Evolutionary conservation across 2,113 vertebrate species (phyloP), one percentile per base, ranked within the genome.

Genomic region (Campylomormyrus tamandua): DNA sequence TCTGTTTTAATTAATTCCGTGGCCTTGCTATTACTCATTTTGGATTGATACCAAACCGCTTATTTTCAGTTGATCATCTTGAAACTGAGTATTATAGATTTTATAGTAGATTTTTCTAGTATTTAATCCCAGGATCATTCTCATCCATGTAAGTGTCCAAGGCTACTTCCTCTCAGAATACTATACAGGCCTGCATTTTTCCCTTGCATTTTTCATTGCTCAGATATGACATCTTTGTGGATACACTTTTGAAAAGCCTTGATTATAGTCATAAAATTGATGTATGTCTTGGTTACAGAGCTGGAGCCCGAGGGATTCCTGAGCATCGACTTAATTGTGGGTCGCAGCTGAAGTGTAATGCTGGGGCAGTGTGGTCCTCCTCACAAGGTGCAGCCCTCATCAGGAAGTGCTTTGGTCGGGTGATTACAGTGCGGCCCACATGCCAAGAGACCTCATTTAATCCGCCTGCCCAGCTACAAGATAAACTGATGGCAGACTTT

Each of bases 371-470:
- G 17, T 39, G 2, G 4, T 1, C 66, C 31, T 11, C 13, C 10
- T 87, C 15, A 17, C 3, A 83, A 87, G 58, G 42, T n/a, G 15
- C 39, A 58, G 10, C 7, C 77, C 50, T 15, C 87, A 53, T 84
- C 70, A 90, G 87, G 70, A 90, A 39, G 87, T 62, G 50, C 74
- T 88, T 88, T 66, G 74, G 50, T 90, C 19, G 74, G 90, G 35
- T 90, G 87, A 83, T 88, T 84, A 80, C 24, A 88, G 52, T 85
- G 74, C 1, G 31, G 66, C 46, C 21, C 17, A 46, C 24, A 87
- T 52, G 56, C 80, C 74, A 27, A 39, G 21, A 53, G n/a, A 39
- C 49, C 48, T 87, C 48, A 39, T 48, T 88, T 85, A 90, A 83
- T 88, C 21, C 66, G 83, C 5, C 50, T 88, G 39, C 77, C 74